These are phyloP conservation scores for Macrosoma leucophasiata DNA, from an alignment of 2,888 invertebrate species.

Conservation along the genomic window DNA sequence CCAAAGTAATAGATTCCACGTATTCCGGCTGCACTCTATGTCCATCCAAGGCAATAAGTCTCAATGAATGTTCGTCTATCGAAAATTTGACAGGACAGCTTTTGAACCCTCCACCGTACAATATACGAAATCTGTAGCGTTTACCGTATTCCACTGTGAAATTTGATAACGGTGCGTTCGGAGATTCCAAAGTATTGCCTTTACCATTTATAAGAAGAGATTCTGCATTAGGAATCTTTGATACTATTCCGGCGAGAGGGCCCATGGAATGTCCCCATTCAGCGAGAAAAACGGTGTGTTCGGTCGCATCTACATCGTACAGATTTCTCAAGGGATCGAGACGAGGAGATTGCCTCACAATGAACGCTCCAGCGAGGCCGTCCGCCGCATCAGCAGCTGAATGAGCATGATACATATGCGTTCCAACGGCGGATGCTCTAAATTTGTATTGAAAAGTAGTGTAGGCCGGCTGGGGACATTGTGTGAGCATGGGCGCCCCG, in stretches of 20 bases:
- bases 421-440: conserved; percentile 81
- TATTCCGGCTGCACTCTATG: conserved; percentile 76
- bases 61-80: conserved; percentile 79
- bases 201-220: conserved; percentile 79
- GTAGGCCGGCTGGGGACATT: conserved; percentile 84
- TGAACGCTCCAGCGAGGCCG: conserved; percentile 81
- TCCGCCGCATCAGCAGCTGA: conserved; percentile 81
- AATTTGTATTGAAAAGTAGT: conserved; percentile 87
- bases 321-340: conserved; percentile 75
- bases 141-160: conserved; percentile 76
- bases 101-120: conserved; percentile 79
- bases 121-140: conserved; percentile 79
- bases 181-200: conserved; percentile 61
- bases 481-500: conserved; percentile 85
- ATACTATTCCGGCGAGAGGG: conserved; percentile 58
- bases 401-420: conserved; percentile 85
- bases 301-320: conserved; percentile 82
- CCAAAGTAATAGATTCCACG: conserved; percentile 74
- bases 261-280: conserved; percentile 81
- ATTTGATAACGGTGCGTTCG: conserved; percentile 52
- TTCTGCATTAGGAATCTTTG: conserved; percentile 57
- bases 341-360: conserved; percentile 80
- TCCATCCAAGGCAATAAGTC: conserved; percentile 83
- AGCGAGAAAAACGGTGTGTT: conserved; percentile 81
- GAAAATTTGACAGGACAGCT: conserved; percentile 81